Percentiles rank a stretch among this genome's conserved stretches.
phyloP scores from a whole-genome alignment of 2,113 vertebrate species.

The Thermophis baileyi region DNA sequence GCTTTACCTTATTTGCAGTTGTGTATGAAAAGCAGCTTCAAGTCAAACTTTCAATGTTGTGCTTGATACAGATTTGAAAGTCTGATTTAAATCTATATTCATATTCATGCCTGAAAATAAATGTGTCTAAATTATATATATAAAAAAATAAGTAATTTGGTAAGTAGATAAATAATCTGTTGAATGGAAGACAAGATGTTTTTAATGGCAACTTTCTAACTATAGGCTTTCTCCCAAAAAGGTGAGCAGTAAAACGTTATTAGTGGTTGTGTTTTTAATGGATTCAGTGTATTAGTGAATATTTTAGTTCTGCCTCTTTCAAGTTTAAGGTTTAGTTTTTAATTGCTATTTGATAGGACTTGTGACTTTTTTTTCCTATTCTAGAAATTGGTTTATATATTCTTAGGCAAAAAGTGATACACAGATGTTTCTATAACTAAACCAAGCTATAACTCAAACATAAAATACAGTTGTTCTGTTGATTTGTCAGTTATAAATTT shows the following conservation, averaged over 20 bases:
- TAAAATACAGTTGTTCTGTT: background rate
- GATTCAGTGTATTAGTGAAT: background rate
- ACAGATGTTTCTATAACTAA: background rate
- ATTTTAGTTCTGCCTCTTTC: background rate
- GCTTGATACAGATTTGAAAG: background rate
- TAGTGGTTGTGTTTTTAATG: background rate
- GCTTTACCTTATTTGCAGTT: background rate
- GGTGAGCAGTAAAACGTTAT: background rate
- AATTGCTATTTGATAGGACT: background rate
- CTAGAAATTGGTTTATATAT: background rate
- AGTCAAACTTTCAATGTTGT: background rate
- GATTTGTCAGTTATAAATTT: background rate
- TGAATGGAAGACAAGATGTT: background rate
- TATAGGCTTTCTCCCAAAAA: background rate
- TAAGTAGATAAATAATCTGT: background rate
- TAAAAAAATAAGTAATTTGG: background rate
- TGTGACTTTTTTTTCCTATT: background rate
- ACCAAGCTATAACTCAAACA: background rate
- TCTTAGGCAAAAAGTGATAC: background rate
- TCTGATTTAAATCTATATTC: background rate
- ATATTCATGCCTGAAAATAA: background rate
- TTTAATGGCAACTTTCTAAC: background rate
- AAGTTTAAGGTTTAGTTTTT: background rate
- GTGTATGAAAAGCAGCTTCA: background rate
- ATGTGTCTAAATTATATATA: background rate